These are phyloP conservation scores for Ruditapes philippinarum DNA, from an alignment of 1,140 invertebrate genomes.

Conservation along the genomic window DNA sequence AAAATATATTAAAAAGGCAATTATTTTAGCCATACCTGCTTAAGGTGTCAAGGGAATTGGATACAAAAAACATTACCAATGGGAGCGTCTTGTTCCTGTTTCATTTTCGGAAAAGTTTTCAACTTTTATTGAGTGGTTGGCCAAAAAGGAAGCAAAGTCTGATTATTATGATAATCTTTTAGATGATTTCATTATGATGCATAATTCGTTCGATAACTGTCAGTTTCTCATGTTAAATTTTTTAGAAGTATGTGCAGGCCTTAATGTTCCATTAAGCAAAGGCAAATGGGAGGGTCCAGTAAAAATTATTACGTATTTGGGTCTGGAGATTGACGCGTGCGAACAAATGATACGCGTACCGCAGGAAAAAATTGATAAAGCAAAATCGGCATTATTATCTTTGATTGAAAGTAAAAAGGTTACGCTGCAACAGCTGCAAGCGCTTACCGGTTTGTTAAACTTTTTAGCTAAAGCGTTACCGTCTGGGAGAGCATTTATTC, in stretches of 20 bases:
- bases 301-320: neutral
- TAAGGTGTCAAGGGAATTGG: neutral
- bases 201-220: neutral
- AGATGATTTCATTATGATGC: neutral
- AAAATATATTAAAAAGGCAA: too few species aligned
- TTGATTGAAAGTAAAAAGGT: neutral
- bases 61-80: slow-evolving; percentile 1
- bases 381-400: neutral
- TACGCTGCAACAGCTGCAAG: neutral
- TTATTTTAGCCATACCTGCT: too few species aligned
- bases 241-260: neutral
- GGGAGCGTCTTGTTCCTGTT: neutral
- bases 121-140: neutral
- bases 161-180: neutral
- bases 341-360: neutral
- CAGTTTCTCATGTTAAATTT: neutral
- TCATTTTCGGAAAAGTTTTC: neutral
- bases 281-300: neutral
- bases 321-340: neutral
- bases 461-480: neutral
- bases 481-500: neutral
- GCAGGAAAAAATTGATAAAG: neutral
- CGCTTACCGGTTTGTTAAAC: neutral
- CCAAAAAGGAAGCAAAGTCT: neutral
- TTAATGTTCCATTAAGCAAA: neutral